Percentiles rank a stretch among this genome's conserved stretches.
These are phyloP conservation scores for Bradypodion ventrale DNA, from an alignment of 2,797 vertebrate species.

Conservation along the genomic window DNA sequence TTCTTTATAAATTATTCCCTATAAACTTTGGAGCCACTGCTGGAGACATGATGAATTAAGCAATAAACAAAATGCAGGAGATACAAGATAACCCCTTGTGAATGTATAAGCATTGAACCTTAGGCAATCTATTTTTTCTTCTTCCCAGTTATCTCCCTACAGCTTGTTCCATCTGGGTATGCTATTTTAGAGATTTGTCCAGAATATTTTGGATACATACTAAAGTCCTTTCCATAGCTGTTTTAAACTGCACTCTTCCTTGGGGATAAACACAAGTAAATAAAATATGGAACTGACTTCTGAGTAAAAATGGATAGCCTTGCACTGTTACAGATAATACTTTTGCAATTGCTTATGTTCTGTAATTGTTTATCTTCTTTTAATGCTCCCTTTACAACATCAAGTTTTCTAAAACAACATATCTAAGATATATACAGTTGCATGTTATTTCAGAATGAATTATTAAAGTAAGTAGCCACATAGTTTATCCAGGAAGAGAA, in stretches of 20 bases:
- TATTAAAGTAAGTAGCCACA: too few relatives aligned
- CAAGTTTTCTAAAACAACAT: background rate
- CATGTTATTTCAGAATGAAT: background rate
- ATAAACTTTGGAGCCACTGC: fast-evolving
- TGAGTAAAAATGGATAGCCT: background rate
- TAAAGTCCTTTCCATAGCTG: background rate
- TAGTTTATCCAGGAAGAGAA: background rate
- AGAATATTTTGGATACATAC: background rate
- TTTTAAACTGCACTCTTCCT: background rate
- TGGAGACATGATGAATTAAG: conserved; percentile 41
- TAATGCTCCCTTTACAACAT: too few relatives aligned
- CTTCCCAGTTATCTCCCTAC: background rate
- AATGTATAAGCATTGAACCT: conserved; percentile 8
- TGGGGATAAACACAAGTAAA: background rate
- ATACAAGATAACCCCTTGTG: background rate
- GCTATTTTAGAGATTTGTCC: background rate
- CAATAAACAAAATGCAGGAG: conserved; percentile 18
- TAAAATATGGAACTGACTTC: background rate
- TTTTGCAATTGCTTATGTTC: background rate
- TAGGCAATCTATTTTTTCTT: background rate
- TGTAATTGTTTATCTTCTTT: background rate
- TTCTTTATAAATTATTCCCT: background rate
- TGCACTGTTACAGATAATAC: background rate
- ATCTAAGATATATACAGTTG: background rate
- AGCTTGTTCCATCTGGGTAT: background rate